Evolutionary conservation across 1,140 invertebrate genomes (phyloP).

Genomic region (Panagrolaimus sp.): DNA sequence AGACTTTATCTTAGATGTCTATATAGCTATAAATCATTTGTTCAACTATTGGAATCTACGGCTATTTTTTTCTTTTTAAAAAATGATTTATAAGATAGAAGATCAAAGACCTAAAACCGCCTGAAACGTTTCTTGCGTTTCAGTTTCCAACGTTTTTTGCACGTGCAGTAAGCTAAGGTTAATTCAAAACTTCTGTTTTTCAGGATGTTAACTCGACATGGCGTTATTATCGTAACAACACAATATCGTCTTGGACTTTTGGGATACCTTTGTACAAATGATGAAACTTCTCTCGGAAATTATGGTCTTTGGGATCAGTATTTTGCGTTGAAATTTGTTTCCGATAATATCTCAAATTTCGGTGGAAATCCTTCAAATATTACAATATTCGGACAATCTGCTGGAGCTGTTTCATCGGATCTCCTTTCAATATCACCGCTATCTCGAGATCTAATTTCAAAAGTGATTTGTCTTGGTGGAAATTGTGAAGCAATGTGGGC

Average conservation of each 20-base stretch:
- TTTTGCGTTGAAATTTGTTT: slow-evolving; percentile 49
- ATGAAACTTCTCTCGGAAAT: slow-evolving; percentile 59
- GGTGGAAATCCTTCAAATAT: slow-evolving; percentile 68
- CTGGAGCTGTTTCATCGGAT: slow-evolving; percentile 64
- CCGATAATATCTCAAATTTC: slow-evolving; percentile 66
- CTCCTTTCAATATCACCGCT: slow-evolving; percentile 39
- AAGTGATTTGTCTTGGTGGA: slow-evolving; percentile 39
- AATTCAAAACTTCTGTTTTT: not conserved
- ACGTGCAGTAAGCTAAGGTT: not conserved
- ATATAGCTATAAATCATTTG: too few relatives aligned
- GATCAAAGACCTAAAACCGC: slow-evolving; percentile 32
- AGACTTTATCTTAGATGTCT: not conserved
- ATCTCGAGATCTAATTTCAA: slow-evolving; percentile 28
- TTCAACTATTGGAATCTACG: too few relatives aligned
- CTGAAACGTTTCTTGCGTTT: not conserved
- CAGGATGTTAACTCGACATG: not conserved
- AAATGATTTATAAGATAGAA: slow-evolving; percentile 74
- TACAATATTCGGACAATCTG: slow-evolving; percentile 70
- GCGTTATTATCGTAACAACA: slow-evolving; percentile 19
- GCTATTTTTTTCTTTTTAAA: not conserved
- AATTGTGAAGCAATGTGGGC: slow-evolving; percentile 34
- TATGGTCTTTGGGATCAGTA: slow-evolving; percentile 55
- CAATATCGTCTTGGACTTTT: slow-evolving; percentile 50
- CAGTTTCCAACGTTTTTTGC: not conserved
- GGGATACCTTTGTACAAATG: slow-evolving; percentile 59